Percentiles rank a stretch among this genome's conserved stretches.
phyloP scores from a whole-genome alignment of 2,797 vertebrate species.

The Balearica regulorum region DNA sequence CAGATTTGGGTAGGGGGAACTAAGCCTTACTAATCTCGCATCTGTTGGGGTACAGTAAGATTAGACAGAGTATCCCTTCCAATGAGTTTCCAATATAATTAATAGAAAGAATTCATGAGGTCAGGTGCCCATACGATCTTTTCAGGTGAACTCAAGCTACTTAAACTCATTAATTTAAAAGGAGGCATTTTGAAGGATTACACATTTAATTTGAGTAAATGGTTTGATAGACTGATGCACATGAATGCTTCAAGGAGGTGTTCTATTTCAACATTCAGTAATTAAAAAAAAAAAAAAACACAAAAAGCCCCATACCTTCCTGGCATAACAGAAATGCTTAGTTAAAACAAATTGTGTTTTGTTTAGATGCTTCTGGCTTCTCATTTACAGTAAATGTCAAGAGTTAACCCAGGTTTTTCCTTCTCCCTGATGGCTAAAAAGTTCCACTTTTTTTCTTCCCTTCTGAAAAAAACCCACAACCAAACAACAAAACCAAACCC shows the following conservation, averaged over 20 bases:
- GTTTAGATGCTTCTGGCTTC: constrained; percentile 19
- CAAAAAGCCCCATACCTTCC: constrained; percentile 13
- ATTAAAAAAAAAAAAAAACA: constrained; percentile 72
- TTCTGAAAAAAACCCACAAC: neutral
- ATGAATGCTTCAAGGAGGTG: constrained; percentile 78
- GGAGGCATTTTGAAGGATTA: constrained; percentile 85
- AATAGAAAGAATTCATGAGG: constrained; percentile 76
- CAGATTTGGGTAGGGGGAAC: constrained; percentile 33
- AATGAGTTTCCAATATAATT: constrained; percentile 73
- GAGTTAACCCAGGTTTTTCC: neutral
- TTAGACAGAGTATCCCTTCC: constrained; percentile 58
- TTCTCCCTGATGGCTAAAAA: neutral
- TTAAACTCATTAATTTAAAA: constrained; percentile 86
- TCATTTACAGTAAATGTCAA: constrained; percentile 18
- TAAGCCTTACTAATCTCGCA: constrained; percentile 60
- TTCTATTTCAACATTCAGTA: constrained; percentile 77
- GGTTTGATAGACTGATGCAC: constrained; percentile 84
- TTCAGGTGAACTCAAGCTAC: constrained; percentile 83
- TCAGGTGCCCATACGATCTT: constrained; percentile 76
- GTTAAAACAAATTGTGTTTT: constrained; percentile 41
- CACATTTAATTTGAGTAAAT: constrained; percentile 86
- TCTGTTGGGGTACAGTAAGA: constrained; percentile 67
- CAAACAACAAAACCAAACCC: neutral
- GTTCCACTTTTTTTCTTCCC: neutral
- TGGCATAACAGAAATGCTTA: neutral